These are phyloP conservation scores for Columba livia DNA, from an alignment of 2,113 vertebrate genomes.

Conservation along the genomic window DNA sequence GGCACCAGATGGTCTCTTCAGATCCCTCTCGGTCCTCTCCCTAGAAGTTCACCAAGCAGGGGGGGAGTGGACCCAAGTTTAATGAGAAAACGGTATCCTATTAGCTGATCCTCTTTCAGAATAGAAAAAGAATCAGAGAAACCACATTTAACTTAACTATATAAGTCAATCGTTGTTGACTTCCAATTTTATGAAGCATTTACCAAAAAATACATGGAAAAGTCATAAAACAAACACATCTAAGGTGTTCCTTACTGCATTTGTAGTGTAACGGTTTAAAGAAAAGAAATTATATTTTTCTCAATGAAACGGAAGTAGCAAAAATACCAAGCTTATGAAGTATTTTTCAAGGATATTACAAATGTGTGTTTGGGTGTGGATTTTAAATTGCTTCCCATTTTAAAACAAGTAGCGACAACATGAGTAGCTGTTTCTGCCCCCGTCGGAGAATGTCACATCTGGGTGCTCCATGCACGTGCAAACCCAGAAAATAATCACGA, in stretches of 20 bases:
- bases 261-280: background rate
- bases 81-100: background rate
- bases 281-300: background rate
- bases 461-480: background rate
- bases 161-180: background rate
- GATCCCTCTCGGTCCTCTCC: background rate
- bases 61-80: background rate
- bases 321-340: background rate
- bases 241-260: background rate
- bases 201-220: background rate
- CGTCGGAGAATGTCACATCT: background rate
- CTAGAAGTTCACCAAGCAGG: slow-evolving; percentile 1
- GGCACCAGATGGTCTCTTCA: slow-evolving; percentile 41
- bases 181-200: background rate
- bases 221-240: background rate
- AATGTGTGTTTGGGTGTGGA: background rate
- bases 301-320: fast-evolving
- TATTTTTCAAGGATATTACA: background rate
- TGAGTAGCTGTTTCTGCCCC: fast-evolving
- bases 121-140: background rate
- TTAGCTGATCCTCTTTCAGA: slow-evolving; percentile 20
- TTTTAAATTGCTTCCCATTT: background rate
- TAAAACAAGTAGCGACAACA: background rate
- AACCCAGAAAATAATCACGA: background rate
- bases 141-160: background rate